phyloP scores from a whole-genome alignment of 2,888 invertebrate genomes.

The Oligia latruncula region DNA sequence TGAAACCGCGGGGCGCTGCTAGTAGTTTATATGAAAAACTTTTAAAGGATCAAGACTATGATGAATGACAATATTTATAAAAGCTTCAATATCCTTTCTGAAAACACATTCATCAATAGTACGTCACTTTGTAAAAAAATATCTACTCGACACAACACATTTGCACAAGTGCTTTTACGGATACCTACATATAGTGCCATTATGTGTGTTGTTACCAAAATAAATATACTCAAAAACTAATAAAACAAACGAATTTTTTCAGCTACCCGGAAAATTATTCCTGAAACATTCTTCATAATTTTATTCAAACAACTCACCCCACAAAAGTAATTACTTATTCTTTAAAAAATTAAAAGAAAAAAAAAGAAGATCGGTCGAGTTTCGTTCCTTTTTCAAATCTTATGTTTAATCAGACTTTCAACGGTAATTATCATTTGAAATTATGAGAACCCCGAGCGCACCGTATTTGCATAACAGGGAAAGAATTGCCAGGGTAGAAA shows the following conservation, averaged over 20 bases:
- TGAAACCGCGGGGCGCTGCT: too few relatives aligned
- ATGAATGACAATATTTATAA: neutral
- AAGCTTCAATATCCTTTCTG: neutral
- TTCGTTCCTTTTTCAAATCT: constrained; percentile 38
- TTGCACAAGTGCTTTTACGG: neutral
- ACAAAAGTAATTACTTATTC: constrained; percentile 24
- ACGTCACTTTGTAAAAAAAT: neutral
- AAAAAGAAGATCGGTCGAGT: neutral
- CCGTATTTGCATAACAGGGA: constrained; percentile 55
- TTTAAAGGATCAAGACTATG: neutral
- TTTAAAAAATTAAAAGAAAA: constrained; percentile 1
- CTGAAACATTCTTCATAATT: constrained; percentile 15
- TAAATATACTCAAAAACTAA: constrained; percentile 7
- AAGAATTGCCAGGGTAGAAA: constrained; percentile 30
- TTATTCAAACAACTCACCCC: neutral
- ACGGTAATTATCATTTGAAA: constrained; percentile 61
- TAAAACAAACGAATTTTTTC: neutral
- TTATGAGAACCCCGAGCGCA: constrained; percentile 27
- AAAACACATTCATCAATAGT: neutral
- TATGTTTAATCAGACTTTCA: constrained; percentile 45
- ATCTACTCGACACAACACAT: neutral
- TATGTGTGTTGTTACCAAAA: neutral
- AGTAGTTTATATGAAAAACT: neutral
- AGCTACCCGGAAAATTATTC: neutral
- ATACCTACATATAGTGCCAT: neutral